phyloP scores from a whole-genome alignment of 2,888 invertebrate genomes.

The Caenorhabditis doughertyi region DNA sequence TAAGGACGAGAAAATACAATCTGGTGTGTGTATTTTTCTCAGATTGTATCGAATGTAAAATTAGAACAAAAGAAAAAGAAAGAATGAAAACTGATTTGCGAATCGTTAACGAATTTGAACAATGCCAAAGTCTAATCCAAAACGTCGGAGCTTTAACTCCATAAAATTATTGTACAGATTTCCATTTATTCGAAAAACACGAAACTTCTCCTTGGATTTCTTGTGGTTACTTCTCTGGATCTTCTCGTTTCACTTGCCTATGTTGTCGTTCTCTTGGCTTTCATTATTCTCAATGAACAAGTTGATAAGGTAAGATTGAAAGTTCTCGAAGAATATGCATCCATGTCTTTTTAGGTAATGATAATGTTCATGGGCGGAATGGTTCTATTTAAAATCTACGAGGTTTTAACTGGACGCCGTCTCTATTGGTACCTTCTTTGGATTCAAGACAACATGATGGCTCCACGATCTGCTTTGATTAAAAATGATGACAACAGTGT shows the following conservation, averaged over 20 bases:
- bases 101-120: no score
- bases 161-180: conserved; percentile 39
- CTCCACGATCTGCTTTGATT: conserved; percentile 70
- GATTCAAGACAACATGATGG: conserved; percentile 69
- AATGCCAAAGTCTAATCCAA: no score
- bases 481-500: conserved; percentile 66
- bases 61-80: no score
- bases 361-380: conserved; percentile 71
- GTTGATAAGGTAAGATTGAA: conserved; percentile 61
- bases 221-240: conserved; percentile 66
- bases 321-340: background rate
- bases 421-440: conserved; percentile 76
- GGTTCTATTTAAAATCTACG: conserved; percentile 73
- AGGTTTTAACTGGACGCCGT: conserved; percentile 71
- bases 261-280: conserved; percentile 65
- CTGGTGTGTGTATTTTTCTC: no score
- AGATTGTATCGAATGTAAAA: no score
- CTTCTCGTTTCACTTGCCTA: conserved; percentile 68
- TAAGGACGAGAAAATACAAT: no score
- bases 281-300: conserved; percentile 59
- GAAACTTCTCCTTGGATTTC: conserved; percentile 61
- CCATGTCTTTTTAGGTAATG: conserved; percentile 61
- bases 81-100: no score
- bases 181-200: conserved; percentile 65
- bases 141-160: background rate